phyloP scores from a whole-genome alignment of 2,888 invertebrate genomes.

The Drosophila incognita region DNA sequence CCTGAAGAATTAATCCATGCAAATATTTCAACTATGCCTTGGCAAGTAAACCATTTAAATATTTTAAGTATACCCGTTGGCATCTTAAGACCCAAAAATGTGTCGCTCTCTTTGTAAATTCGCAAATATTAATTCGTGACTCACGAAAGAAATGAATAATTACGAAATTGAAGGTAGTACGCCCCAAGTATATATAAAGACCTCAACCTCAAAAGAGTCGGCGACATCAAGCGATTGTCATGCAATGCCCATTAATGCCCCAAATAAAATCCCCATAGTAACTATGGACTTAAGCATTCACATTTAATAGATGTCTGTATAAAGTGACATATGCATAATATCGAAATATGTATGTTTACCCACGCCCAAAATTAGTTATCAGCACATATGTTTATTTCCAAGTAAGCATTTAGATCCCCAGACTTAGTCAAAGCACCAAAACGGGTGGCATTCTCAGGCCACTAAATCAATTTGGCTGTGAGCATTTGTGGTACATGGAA shows the following conservation, averaged over 20 bases:
- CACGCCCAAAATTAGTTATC: conserved; percentile 34
- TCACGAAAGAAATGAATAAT: conserved; percentile 4
- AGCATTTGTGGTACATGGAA: conserved; percentile 64
- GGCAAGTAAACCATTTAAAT: neutral
- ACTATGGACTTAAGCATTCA: conserved; percentile 31
- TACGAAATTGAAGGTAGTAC: neutral
- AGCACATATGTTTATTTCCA: conserved; percentile 19
- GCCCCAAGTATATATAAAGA: neutral
- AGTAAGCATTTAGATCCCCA: conserved; percentile 17
- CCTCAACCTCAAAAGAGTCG: conserved; percentile 27
- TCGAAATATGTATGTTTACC: conserved; percentile 31
- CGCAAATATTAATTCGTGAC: neutral
- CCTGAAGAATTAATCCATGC: neutral
- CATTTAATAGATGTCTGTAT: conserved; percentile 61
- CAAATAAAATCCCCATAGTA: conserved; percentile 35
- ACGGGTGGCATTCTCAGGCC: conserved; percentile 3
- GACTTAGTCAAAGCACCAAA: conserved; percentile 24
- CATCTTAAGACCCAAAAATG: neutral
- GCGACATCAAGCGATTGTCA: conserved; percentile 43
- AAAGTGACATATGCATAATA: conserved; percentile 59
- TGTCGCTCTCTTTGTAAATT: neutral
- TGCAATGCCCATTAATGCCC: conserved; percentile 28
- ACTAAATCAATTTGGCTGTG: conserved; percentile 40
- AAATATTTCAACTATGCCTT: neutral
- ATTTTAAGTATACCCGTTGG: neutral